Evolutionary conservation across 2,797 vertebrate genomes (phyloP).

Genomic region (Halcyon badia): DNA sequence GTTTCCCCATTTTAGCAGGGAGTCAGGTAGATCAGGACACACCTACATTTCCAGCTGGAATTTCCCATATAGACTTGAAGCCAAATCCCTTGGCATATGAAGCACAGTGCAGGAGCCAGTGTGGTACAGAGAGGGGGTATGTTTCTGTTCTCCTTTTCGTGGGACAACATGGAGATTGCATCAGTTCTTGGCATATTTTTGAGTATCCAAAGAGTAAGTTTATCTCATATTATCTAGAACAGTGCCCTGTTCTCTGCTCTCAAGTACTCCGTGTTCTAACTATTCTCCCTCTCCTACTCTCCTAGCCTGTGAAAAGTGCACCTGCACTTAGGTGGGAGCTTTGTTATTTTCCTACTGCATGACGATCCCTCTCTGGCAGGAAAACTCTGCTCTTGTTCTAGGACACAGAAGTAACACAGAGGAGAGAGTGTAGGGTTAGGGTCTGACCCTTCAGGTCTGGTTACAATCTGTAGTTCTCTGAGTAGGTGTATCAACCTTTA

Average conservation of each 20-base stretch:
- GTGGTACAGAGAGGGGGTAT: background rate
- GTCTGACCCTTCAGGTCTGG: fast-evolving
- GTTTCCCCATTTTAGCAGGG: background rate
- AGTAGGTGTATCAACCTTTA: background rate
- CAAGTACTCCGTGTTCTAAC: background rate
- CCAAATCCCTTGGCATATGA: background rate
- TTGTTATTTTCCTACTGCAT: background rate
- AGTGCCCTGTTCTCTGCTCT: background rate
- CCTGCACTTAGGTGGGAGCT: background rate
- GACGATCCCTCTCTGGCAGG: background rate
- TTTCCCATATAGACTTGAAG: background rate
- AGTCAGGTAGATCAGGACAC: background rate
- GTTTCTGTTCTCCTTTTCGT: background rate
- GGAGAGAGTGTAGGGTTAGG: background rate
- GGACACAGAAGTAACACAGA: background rate
- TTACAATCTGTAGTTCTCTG: background rate
- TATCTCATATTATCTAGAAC: background rate
- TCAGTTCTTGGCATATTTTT: background rate
- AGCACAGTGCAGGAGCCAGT: background rate
- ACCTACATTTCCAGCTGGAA: background rate
- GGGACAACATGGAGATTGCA: background rate
- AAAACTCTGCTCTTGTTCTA: background rate
- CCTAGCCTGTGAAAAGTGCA: background rate
- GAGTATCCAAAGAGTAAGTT: background rate
- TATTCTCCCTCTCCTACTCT: background rate